A percentile compares a stretch with the other conserved stretches of the same genome.
Evolutionary conservation across 2,113 vertebrate species (phyloP).

Genomic region (Laticauda colubrina): DNA sequence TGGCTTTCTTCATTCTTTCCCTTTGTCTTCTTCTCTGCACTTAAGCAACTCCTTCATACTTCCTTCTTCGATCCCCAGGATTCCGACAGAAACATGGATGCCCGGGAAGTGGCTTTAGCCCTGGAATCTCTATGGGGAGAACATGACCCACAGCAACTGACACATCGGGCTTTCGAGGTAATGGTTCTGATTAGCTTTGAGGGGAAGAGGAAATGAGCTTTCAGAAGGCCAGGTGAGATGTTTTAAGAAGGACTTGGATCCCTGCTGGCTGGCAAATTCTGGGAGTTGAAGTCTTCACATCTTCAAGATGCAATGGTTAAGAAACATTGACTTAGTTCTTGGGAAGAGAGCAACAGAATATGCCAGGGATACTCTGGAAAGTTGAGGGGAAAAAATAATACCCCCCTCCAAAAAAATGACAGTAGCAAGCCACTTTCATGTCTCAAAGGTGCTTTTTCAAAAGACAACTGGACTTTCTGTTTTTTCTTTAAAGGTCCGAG

Average conservation of each 20-base stretch:
- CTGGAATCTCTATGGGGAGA: constrained; percentile 53
- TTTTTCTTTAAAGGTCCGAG: too few relatives aligned
- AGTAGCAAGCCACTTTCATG: too few relatives aligned
- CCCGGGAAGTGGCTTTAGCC: constrained; percentile 58
- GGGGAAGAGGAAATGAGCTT: not conserved
- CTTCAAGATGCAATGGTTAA: not conserved
- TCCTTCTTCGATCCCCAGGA: constrained; percentile 37
- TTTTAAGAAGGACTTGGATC: not conserved
- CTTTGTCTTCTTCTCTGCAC: not conserved
- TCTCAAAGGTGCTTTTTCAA: too few relatives aligned
- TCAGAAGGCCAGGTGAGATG: not conserved
- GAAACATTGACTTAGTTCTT: not conserved
- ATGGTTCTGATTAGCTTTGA: not conserved
- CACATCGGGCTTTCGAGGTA: constrained; percentile 61
- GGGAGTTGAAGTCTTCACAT: not conserved
- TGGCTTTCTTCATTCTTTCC: not conserved
- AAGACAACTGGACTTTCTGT: too few relatives aligned
- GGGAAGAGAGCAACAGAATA: not conserved
- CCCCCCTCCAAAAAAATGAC: too few relatives aligned
- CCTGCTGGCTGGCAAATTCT: not conserved
- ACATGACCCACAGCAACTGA: constrained; percentile 55
- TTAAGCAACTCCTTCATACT: not conserved
- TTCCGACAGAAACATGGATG: constrained; percentile 52
- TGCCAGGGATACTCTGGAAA: too few relatives aligned
- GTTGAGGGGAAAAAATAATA: too few relatives aligned